Percentiles rank a stretch among this genome's conserved stretches.
Evolutionary conservation across 2,797 vertebrate species (phyloP).

Genomic region (Amblyopsis hoosieri): DNA sequence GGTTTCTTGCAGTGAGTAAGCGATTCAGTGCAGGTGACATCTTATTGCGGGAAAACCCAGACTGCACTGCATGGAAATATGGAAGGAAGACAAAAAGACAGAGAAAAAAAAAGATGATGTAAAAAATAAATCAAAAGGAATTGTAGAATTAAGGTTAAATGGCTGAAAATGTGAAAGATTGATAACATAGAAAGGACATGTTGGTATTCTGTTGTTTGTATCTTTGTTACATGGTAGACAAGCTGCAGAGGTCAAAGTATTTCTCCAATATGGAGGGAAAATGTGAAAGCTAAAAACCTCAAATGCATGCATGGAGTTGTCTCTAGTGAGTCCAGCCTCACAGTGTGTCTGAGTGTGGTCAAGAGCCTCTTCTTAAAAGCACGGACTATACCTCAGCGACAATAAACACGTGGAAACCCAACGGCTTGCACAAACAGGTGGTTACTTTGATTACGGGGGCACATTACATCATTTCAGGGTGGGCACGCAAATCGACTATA

Average conservation of each 20-base stretch:
- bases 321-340: slow-evolving; percentile 2
- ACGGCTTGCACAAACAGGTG: slow-evolving; percentile 75
- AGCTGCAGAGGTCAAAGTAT: neutral
- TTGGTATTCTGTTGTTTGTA: too few species aligned
- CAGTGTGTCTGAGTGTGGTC: slow-evolving; percentile 5
- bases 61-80: neutral
- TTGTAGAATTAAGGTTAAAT: slow-evolving; percentile 28
- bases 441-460: slow-evolving; percentile 81
- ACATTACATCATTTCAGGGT: slow-evolving; percentile 83
- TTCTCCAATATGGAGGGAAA: slow-evolving; percentile 2
- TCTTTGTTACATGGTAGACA: neutral
- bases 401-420: slow-evolving; percentile 51
- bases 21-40: slow-evolving; percentile 68
- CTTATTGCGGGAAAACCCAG: slow-evolving; percentile 49
- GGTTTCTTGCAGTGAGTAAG: slow-evolving; percentile 64
- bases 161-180: neutral
- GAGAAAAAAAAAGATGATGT: slow-evolving; percentile 11
- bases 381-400: too few species aligned
- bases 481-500: slow-evolving; percentile 61
- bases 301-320: slow-evolving; percentile 7
- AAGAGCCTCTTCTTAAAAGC: neutral
- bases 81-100: slow-evolving; percentile 37
- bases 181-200: neutral
- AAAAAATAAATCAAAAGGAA: slow-evolving; percentile 31
- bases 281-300: slow-evolving; percentile 4